Base-by-base conservation (phyloP, 1,140 invertebrate species). In the Hylaeus anthracinus region DNA sequence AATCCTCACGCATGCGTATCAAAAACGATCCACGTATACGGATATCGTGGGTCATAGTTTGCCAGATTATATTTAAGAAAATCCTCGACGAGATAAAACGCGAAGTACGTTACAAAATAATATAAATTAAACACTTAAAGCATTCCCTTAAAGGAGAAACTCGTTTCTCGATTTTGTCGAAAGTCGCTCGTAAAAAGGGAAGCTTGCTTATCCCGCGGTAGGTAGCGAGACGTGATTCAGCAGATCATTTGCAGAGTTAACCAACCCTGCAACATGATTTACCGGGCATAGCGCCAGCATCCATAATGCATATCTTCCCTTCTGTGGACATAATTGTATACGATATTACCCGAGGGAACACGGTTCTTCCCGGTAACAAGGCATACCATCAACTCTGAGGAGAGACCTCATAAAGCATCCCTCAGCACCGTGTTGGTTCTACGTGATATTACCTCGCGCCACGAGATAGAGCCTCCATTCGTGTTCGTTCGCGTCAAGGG, bases 241-340 rank as follows among this genome's bases (percentile, higher is more conserved):
- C 64, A 84, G 87, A 90, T 90, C 88, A 91, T 91, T 92, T 91
- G 89, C 88, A 90, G 90, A 91, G 89, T 91, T 91, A 92, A 92
- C 90, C 91, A 91, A 91, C 85, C 90, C 88, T 90, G 84, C 85
- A 89, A 91, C 91, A 86, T 91, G 90, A 91, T 90, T 91, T 91
- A 91, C 81, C 78, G 65, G 72, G 79, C 72, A 58, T 53, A 60
- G 58, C 56, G 69, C 51, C 60, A 69, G 76, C 86, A 92, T 91
- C 89, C 89, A 92, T 91, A 91, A 91, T 91, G 90, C 86, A 92
- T 92, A 85, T 72, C 87, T 90, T 89, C 86, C 83, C 86, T 90
- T 89, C 74, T 79, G 89, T 91, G 88, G 90, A 92, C 88, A 91
- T 92, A 92, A 92, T 92, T 92, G 91, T 92, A 92, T 91, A 88